A percentile compares a stretch with the other conserved stretches of the same genome.
These are phyloP conservation scores for Microctonus hyperodae DNA, from an alignment of 2,888 invertebrate genomes.

Conservation along the genomic window DNA sequence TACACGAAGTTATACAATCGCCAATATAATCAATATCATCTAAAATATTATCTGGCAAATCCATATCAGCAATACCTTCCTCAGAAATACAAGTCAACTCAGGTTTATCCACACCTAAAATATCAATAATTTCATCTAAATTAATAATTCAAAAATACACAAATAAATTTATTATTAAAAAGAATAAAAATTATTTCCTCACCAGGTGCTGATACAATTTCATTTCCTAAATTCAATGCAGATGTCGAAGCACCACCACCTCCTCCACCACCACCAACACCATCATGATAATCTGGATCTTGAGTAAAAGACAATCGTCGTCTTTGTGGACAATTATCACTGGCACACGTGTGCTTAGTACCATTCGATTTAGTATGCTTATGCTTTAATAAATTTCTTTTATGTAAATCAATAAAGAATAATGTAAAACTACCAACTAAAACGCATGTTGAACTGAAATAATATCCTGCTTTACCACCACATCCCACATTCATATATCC, in stretches of 20 bases:
- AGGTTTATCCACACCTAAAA: constrained; percentile 66
- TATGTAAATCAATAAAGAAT: constrained; percentile 82
- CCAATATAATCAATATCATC: constrained; percentile 82
- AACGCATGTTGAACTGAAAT: constrained; percentile 82
- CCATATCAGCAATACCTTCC: constrained; percentile 84
- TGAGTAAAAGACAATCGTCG: constrained; percentile 68
- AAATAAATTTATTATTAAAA: neutral
- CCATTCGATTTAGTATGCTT: constrained; percentile 73
- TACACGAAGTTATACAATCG: constrained; percentile 85
- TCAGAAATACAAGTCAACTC: constrained; percentile 87
- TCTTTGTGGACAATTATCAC: constrained; percentile 68
- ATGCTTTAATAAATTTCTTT: constrained; percentile 73
- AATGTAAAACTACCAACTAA: constrained; percentile 78
- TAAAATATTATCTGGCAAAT: constrained; percentile 79
- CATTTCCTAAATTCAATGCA: constrained; percentile 69
- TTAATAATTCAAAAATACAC: neutral
- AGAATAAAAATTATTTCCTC: constrained; percentile 2
- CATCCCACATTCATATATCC: constrained; percentile 82
- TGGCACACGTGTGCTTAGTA: constrained; percentile 67
- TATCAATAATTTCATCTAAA: constrained; percentile 49
- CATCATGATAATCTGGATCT: constrained; percentile 68
- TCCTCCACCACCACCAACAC: constrained; percentile 61
- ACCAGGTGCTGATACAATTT: constrained; percentile 59
- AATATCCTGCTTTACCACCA: constrained; percentile 82
- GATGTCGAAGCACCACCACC: constrained; percentile 67